Conservation (phyloP, 2,797 vertebrate genomes). For the Tamandua tetradactyla region DNA sequence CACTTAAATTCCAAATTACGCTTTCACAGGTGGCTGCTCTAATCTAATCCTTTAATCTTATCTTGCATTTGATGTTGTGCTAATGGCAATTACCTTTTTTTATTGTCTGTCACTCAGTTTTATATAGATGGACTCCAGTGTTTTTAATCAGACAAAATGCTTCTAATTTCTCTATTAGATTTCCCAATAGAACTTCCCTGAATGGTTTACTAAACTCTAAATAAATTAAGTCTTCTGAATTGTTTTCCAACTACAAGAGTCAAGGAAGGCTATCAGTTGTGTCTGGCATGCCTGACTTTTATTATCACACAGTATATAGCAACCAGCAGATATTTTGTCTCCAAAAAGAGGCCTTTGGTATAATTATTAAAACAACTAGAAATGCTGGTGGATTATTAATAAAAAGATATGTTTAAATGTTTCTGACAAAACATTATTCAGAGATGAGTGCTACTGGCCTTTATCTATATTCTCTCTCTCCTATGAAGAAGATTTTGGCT, state of each 20-base stretch:
- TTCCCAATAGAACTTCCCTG: slow-evolving; percentile 66
- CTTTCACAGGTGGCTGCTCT: slow-evolving; percentile 52
- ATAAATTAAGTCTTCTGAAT: slow-evolving; percentile 65
- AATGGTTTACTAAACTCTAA: slow-evolving; percentile 74
- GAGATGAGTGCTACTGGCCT: neutral
- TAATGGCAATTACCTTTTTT: slow-evolving; percentile 73
- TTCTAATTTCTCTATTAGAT: slow-evolving; percentile 74
- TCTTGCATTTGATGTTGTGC: slow-evolving; percentile 44
- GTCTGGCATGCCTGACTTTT: slow-evolving; percentile 49
- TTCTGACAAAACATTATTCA: neutral
- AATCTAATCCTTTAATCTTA: slow-evolving; percentile 69
- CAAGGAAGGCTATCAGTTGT: slow-evolving; percentile 37
- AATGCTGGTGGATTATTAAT: neutral
- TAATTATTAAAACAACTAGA: slow-evolving; percentile 4
- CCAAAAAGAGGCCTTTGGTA: slow-evolving; percentile 21
- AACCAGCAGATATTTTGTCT: slow-evolving; percentile 59
- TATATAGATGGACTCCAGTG: slow-evolving; percentile 45
- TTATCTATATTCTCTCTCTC: slow-evolving; percentile 3
- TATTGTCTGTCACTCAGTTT: slow-evolving; percentile 73
- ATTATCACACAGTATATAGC: slow-evolving; percentile 20
- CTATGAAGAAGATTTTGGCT: neutral
- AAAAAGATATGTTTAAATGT: slow-evolving; percentile 22
- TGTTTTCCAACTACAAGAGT: slow-evolving; percentile 53
- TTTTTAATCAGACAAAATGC: slow-evolving; percentile 53
- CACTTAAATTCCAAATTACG: slow-evolving; percentile 49